A percentile compares a stretch with the other conserved stretches of the same genome.
These are phyloP conservation scores for Rhagium mordax DNA, from an alignment of 2,888 invertebrate genomes.

Conservation along the genomic window DNA sequence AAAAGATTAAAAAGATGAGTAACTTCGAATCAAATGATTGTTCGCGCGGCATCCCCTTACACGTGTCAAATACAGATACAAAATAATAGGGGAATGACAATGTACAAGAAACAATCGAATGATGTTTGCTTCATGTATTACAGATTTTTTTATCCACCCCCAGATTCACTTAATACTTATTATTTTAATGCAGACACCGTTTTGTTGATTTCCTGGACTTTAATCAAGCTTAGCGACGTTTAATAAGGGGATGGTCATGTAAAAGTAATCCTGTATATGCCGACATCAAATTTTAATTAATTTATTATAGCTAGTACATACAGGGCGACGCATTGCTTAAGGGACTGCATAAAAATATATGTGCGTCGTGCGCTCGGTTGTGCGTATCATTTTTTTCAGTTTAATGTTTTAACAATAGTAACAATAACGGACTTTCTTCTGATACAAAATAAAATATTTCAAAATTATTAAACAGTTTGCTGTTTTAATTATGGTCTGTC, in stretches of 20 bases:
- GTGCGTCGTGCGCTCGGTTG: no score
- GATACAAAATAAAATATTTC: no score
- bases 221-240: background rate
- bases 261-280: background rate
- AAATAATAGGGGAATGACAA: conserved; percentile 61
- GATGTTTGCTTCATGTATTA: conserved; percentile 63
- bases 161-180: conserved; percentile 49
- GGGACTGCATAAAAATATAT: no score
- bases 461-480: no score
- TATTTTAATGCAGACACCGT: conserved; percentile 48
- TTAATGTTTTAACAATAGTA: no score
- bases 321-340: no score
- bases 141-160: conserved; percentile 56
- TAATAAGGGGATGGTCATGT: background rate
- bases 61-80: conserved; percentile 63
- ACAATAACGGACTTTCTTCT: no score
- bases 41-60: conserved; percentile 60
- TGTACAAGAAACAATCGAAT: conserved; percentile 61
- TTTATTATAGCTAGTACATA: background rate
- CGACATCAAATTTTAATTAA: background rate
- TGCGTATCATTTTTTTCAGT: no score
- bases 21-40: conserved; percentile 63
- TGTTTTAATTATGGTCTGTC: no score
- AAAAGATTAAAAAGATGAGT: conserved; percentile 65
- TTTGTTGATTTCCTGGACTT: conserved; percentile 11